phyloP scores from a whole-genome alignment of 2,888 invertebrate species.

The Leptopterna dolabrata region DNA sequence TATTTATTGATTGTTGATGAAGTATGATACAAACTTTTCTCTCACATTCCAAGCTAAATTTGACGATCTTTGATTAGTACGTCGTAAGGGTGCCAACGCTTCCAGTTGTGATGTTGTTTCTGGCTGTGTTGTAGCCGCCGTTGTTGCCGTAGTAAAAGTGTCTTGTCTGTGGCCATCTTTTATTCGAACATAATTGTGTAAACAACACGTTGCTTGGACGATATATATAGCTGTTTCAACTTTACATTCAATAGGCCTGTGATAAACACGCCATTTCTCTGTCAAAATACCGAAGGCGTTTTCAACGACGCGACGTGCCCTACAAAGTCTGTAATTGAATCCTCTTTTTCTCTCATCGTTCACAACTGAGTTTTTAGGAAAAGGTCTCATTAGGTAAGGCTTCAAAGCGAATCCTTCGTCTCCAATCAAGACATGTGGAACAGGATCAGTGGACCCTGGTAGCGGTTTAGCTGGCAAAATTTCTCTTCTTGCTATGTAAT shows the following conservation, averaged over 20 bases:
- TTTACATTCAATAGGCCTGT: slow-evolving; percentile 45
- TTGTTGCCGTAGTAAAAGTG: too few species aligned
- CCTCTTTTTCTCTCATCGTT: slow-evolving; percentile 14
- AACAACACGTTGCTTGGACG: slow-evolving; percentile 42
- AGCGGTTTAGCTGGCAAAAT: slow-evolving; percentile 61
- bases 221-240: slow-evolving; percentile 45
- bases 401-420: slow-evolving; percentile 58
- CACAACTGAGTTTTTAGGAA: slow-evolving; percentile 27
- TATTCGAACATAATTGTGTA: slow-evolving; percentile 47
- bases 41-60: background rate
- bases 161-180: too few species aligned
- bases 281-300: slow-evolving; percentile 52
- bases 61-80: background rate
- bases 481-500: slow-evolving; percentile 52
- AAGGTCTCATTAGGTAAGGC: slow-evolving; percentile 58
- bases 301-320: slow-evolving; percentile 38
- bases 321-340: slow-evolving; percentile 49
- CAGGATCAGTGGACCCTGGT: slow-evolving; percentile 57
- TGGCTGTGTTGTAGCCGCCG: too few species aligned
- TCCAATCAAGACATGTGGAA: slow-evolving; percentile 54
- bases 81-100: background rate
- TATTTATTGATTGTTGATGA: background rate
- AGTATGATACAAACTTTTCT: background rate
- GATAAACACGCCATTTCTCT: slow-evolving; percentile 28
- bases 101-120: too few species aligned